A percentile compares a stretch with the other conserved stretches of the same genome.
Conservation (phyloP, 2,888 invertebrate species). For the Dascillus cervinus region DNA sequence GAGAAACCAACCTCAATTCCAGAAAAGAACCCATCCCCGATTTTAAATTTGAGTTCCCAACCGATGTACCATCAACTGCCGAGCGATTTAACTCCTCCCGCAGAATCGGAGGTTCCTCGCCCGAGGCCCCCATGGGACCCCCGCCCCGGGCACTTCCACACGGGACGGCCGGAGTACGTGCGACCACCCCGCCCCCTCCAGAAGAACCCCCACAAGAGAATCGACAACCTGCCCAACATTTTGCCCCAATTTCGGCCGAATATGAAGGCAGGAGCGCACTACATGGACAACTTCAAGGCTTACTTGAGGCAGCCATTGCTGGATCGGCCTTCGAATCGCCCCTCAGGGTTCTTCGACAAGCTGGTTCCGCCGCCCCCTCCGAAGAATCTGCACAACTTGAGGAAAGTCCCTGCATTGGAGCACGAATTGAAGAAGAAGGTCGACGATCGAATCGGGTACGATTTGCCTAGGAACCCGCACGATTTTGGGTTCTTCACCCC, state of each 20-base stretch:
- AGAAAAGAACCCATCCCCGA: constrained; percentile 19
- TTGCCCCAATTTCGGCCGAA: constrained; percentile 66
- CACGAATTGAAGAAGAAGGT: constrained; percentile 17
- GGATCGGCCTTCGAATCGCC: constrained; percentile 40
- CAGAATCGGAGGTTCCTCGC: constrained; percentile 28
- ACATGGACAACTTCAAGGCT: constrained; percentile 17
- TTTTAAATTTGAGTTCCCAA: constrained; percentile 37
- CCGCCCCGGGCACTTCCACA: constrained; percentile 40
- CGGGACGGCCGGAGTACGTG: constrained; percentile 39
- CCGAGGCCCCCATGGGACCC: constrained; percentile 45
- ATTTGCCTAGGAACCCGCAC: constrained; percentile 24
- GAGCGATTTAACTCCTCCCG: constrained; percentile 44
- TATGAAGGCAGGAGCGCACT: constrained; percentile 45
- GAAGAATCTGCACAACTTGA: constrained; percentile 40
- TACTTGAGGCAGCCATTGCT: constrained; percentile 38
- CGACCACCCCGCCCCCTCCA: constrained; percentile 36
- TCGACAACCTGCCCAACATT: constrained; percentile 54
- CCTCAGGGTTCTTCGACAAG: constrained; percentile 40
- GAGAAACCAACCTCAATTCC: constrained; percentile 24
- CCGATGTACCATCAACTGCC: constrained; percentile 42
- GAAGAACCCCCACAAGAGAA: constrained; percentile 37
- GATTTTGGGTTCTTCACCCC: constrained; percentile 31
- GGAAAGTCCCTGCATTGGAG: constrained; percentile 45
- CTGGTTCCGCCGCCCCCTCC: constrained; percentile 38
- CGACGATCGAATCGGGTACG: constrained; percentile 5